Base-by-base conservation (phyloP, 1,140 invertebrate genomes). In the Papilio aristodemus region DNA sequence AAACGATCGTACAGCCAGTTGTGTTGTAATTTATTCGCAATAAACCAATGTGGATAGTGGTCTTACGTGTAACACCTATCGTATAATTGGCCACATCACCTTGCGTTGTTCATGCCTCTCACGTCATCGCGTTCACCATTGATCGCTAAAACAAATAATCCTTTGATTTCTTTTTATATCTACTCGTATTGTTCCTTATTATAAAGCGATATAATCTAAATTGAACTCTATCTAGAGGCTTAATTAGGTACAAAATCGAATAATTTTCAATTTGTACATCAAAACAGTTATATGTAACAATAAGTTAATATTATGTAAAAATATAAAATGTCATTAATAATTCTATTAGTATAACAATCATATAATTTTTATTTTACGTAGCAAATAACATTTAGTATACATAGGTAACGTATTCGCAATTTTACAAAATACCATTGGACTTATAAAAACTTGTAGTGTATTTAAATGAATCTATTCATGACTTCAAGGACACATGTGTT, bases 141-240 rank as follows among this genome's bases (percentile, higher is more conserved):
- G 85, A 88, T 78, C 76, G 71, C 60, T 71, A 77, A 75, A 76
- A 79, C 78, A 86, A 84, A 87, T 74, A 85, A 60, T 64, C 74
- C 17, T 68, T 71, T 69, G 68, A 62, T 73, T 74, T 74, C 72
- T 76, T 77, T 79, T 76, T 66, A 46, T 43, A 77, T 32, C 27
- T 32, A 78, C 71, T 54, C 62, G 59, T 71, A 64, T 54, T 54
- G 46, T 54, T 54, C 19, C 46, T 54, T 54, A 25, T 54, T 25
- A 54, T 38, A 8, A 70, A 54, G 6, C 19, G 17, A 19, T 54
- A 25, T 22, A 22, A 17, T 46, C 43, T 22, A 54, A 54, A 11
- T 13, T 54, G 22, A 22, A 54, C 46, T 54, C 22, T 54, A 25
- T 11, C 8, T 22, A 11, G 9, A 6, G n/a, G n/a, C n/a, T n/a